Base-by-base conservation (phyloP, 2,113 vertebrate genomes). In the Callospermophilus lateralis region DNA sequence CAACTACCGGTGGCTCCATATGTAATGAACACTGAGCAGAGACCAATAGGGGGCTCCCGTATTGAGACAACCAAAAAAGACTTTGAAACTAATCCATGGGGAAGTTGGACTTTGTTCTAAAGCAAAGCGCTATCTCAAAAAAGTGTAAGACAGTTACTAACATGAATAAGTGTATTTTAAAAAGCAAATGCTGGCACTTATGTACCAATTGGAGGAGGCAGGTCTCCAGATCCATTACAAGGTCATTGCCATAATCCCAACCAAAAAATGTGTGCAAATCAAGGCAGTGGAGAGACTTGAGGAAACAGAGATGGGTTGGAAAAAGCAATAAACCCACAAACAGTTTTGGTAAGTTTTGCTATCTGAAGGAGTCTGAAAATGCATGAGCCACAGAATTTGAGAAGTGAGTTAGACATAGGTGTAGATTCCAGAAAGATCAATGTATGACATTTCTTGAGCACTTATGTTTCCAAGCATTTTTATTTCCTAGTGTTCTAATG, bases 401-500 rank as follows among this genome's bases (percentile, higher is more conserved):
- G 67, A n/a, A 1, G 28, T 22, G 68, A 85, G 30, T 84, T 80
- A 72, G 53, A 84, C 5, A 79, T 1, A 65, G 37, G 32, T 42
- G 32, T 1, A 22, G 74, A 80, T 76, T 72, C 32, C 48, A 73
- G 84, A 90, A 95, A 94, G 92, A 96, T 81, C 93, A 53, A 24
- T 20, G 26, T 19, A 6, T 79, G 74, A 58, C 37, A 90, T 55
- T 96, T 92, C 73, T 77, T 34, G 28, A 72, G 28, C 34, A 86
- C 76, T 58, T 85, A 67, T 39, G 7, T 61, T 93, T 80, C 53
- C 78, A 87, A 79, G 80, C 84, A 84, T 72, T 92, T 91, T 58
- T 67, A 32, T 91, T 85, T 84, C 34, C 67, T 45, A 53, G n/a
- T 63, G 74, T 96, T 96, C 92, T 83, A 90, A 90, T 74, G 13